These are phyloP conservation scores for Steinernema feltiae DNA, from an alignment of 1,140 invertebrate genomes.

Conservation along the genomic window DNA sequence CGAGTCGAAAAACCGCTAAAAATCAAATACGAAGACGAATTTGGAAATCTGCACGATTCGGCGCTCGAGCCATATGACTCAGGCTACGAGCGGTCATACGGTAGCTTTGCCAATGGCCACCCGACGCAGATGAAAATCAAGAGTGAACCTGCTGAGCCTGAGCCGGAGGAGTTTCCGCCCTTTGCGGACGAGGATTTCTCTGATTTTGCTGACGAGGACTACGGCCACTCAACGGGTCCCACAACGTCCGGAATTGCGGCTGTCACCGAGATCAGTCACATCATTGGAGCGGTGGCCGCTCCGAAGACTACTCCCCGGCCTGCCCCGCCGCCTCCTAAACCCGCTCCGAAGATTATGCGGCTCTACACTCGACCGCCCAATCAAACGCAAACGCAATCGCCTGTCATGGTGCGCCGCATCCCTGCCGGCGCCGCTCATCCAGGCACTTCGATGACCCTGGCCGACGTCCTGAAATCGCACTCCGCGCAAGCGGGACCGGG, in stretches of 20 bases:
- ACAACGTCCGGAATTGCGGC: neutral
- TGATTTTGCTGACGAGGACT: neutral
- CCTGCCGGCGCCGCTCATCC: neutral
- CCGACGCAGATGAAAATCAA: too few relatives aligned
- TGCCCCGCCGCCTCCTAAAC: neutral
- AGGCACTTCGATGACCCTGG: neutral
- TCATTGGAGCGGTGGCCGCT: neutral
- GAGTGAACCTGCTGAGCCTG: neutral
- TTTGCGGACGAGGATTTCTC: neutral
- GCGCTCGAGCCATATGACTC: neutral
- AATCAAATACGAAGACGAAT: neutral
- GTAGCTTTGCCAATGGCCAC: too few relatives aligned
- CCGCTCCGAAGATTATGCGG: neutral
- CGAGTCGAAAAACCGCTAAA: neutral
- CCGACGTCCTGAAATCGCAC: neutral
- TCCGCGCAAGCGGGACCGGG: too few relatives aligned
- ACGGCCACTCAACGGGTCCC: neutral
- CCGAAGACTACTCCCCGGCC: neutral
- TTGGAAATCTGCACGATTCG: neutral
- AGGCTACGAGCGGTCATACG: neutral
- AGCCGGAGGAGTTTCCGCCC: neutral
- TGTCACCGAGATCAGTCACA: neutral
- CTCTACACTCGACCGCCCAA: neutral
- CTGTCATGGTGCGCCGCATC: neutral
- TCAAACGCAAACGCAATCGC: too few relatives aligned